Percentiles rank a stretch among this genome's conserved stretches.
phyloP scores from a whole-genome alignment of 2,888 invertebrate species.

The Aspidiotus destructor region DNA sequence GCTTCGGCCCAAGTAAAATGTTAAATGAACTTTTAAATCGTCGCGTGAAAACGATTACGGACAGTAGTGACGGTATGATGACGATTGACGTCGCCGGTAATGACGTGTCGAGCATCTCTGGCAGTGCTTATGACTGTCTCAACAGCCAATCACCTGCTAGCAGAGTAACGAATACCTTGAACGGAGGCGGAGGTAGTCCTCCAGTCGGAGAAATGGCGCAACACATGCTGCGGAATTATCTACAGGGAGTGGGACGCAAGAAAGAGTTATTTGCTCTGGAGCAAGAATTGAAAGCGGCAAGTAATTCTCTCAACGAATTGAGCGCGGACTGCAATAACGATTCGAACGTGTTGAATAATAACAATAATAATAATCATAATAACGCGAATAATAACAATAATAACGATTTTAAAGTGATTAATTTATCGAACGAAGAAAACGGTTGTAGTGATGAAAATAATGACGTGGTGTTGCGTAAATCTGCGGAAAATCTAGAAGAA shows the following conservation, averaged over 20 bases:
- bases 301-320: conserved; percentile 44
- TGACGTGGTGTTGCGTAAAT: not conserved
- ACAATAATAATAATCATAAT: conserved; percentile 10
- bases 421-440: not conserved
- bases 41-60: conserved; percentile 51
- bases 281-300: conserved; percentile 51
- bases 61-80: conserved; percentile 42
- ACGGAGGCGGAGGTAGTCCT: conserved; percentile 35
- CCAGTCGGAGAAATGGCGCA: conserved; percentile 45
- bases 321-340: conserved; percentile 30
- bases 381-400: conserved; percentile 22
- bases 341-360: conserved; percentile 30
- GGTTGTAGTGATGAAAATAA: not conserved
- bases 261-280: conserved; percentile 66
- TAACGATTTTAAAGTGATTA: conserved; percentile 33
- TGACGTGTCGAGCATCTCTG: conserved; percentile 39
- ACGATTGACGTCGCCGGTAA: conserved; percentile 44
- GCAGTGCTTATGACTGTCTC: conserved; percentile 25
- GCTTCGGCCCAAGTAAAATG: conserved; percentile 77
- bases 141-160: conserved; percentile 24
- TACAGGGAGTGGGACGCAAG: conserved; percentile 59
- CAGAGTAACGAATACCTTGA: conserved; percentile 10
- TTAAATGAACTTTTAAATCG: conserved; percentile 79
- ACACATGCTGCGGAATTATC: conserved; percentile 80
- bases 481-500: not conserved